Evolutionary conservation across 53 echinoderm and acorn worm genomes (phyloP), one percentile per base, ranked within the genome.

Genomic region (Stichopus horrens): DNA sequence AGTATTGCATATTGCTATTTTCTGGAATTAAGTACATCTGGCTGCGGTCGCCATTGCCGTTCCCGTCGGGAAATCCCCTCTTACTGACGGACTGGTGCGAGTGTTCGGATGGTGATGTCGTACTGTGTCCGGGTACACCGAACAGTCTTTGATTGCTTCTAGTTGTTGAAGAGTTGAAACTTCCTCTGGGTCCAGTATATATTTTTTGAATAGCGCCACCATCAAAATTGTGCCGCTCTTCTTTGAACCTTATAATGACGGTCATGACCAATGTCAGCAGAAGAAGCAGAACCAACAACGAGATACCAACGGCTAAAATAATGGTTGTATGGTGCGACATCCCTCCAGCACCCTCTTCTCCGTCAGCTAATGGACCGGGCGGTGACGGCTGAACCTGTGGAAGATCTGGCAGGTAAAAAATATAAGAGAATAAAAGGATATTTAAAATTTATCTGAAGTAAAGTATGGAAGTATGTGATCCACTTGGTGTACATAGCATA

Each of bases 31-130:
- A 88, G 88, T 97, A 97, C 75, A 97, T 83, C 55, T 91, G 92
- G 73, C 90, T 93, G 9, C 94, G 88, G 58, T 95, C 95, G 9
- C 94, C 86, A 53, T 23, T 52, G n/a, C 65, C 85, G 52, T 92
- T 90, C 18, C 94, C 96, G 71, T 96, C 96, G 9, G 96, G 96
- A 75, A 92, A 90, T 18, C 96, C 96, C 52, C 96, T 89, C 74
- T 96, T 92, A 77, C 91, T 92, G 23, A 86, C 91, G 54, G 92
- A 90, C 88, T 93, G 92, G 16, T 92, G 91, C 20, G 96, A 96
- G 85, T 93, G 91, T 74, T 96, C 96, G 5, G 96, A 96, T 37
- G 92, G 94, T n/a, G 94, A 96, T 37, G 96, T 93, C 37, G 90
- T 92, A 83, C 96, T 96, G 79, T 92, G 92, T 53, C 91, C 96